Evolutionary conservation across 2,113 vertebrate species (phyloP), one percentile per base, ranked within the genome.

Genomic region (Mustela lutreola): DNA sequence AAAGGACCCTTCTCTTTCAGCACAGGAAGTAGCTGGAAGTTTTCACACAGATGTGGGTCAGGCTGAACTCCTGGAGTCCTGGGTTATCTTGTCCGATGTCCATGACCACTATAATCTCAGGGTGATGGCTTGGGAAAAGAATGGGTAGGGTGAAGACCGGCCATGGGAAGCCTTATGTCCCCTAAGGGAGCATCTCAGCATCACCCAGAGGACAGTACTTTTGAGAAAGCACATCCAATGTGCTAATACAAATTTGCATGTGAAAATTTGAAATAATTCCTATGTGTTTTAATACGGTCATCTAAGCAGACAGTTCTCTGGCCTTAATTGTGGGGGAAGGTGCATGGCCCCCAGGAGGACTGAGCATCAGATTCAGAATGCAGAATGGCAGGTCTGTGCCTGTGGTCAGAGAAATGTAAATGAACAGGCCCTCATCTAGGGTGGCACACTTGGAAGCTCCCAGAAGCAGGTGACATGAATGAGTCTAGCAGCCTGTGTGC

Each of bases 341-440:
- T 8, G 0, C 2, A 0, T 11, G 22, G 7, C 12, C 2, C 22
- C 18, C 7, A 11, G 2, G 21, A 56, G 26, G 33, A 22, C 63
- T 31, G 33, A 67, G 9, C 62, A 5, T 93, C 70, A 10, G n/a
- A 12, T 58, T 75, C 39, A 63, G 50, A 78, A 28, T 50, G 31
- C 39, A 83, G 11, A 15, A 60, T 39, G 22, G 9, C 65, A 21
- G 2, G 22, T 19, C n/a, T 12, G 2, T 58, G 15, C 50, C 62
- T 48, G 9, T 11, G 1, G 45, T n/a, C 11, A 11, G 28, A 18
- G 10, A 39, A 42, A 42, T 12, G n/a, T 16, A 4, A 45, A 21
- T 28, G 22, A 26, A 15, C 0, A n/a, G 58, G 50, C 31, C 48
- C 4, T 76, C 5, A 18, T 22, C 45, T n/a, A 31, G 16, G 24